Evolutionary conservation across 2,888 invertebrate genomes (phyloP), one percentile per base, ranked within the genome.

Genomic region (Achlya flavicornis): DNA sequence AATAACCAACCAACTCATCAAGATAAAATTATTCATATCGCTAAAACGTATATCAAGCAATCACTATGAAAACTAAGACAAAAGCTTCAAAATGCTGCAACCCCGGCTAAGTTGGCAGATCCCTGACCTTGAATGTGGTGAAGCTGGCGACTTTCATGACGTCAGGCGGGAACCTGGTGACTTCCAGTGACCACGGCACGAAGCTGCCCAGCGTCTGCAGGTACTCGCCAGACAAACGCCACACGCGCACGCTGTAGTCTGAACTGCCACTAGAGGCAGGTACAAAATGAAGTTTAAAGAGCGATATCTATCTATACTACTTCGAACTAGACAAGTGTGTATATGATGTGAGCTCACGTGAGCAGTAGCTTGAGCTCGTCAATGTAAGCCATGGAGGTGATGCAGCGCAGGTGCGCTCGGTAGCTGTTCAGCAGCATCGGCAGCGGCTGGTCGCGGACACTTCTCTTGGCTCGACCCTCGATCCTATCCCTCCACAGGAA

Each of bases 121-220:
- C n/a, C n/a, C 10, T 16, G 12, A 96, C 97, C 90, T 96, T 96
- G 63, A 97, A 92, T 0, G 97, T 97, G 26, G 97, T 97, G 62
- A 95, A 96, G 76, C 97, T 97, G 68, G 96, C 96, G 33, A 96
- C 94, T 82, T 96, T 95, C 73, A 94, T 93, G 10, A 98, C 95
- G 83, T 98, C 98, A 0, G 96, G 95, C 5, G 98, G 98, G 71
- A 96, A 87, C 48, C 95, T 94, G 19, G 90, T 76, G n/a, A 93
- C 88, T 2, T 93, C 88, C 57, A 93, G 90, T 35, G 90, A 87
- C 96, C 96, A 97, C 0, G 95, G 92, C 75, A 94, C 90, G 73
- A 95, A 95, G 62, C 96, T 96, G 63, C 97, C 97, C 71, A 97
- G 92, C 6, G 97, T 97, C 72, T 96, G 96, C 72, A 97, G 80